phyloP scores from a whole-genome alignment of 1,140 invertebrate genomes.

The Diploscapter pachys region DNA sequence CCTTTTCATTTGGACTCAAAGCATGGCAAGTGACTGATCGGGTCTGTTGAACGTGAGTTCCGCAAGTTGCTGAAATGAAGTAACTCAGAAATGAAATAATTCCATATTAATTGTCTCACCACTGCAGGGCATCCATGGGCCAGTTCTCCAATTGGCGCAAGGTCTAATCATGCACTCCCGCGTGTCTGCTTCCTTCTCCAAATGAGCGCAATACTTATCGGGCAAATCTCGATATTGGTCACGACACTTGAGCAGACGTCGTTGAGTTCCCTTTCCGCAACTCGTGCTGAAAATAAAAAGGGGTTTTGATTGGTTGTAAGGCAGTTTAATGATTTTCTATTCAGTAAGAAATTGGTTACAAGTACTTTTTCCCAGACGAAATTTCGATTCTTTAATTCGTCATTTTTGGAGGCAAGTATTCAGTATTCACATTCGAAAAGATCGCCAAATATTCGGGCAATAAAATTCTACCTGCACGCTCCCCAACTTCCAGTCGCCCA shows the following conservation, averaged over 20 bases:
- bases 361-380: no score
- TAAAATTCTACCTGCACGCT: not conserved
- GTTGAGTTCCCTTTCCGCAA: conserved; percentile 50
- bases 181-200: conserved; percentile 36
- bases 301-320: no score
- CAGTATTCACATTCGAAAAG: no score
- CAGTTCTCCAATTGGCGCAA: conserved; percentile 44
- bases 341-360: no score
- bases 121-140: conserved; percentile 31
- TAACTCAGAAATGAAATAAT: conserved; percentile 5
- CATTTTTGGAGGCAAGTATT: no score
- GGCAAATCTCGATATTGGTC: conserved; percentile 48
- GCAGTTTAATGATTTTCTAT: no score
- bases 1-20: not conserved
- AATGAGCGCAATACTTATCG: conserved; percentile 44
- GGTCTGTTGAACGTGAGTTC: conserved; percentile 41
- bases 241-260: conserved; percentile 47
- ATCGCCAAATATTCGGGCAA: no score
- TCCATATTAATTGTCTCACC: not conserved
- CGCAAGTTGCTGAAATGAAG: conserved; percentile 42
- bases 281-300: conserved; percentile 35
- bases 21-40: conserved; percentile 40
- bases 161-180: conserved; percentile 38
- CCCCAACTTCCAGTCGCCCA: conserved; percentile 53
- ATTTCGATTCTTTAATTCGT: no score